A percentile compares a stretch with the other conserved stretches of the same genome.
Evolutionary conservation across 2,797 vertebrate genomes (phyloP).

Genomic region (Streptopelia turtur): DNA sequence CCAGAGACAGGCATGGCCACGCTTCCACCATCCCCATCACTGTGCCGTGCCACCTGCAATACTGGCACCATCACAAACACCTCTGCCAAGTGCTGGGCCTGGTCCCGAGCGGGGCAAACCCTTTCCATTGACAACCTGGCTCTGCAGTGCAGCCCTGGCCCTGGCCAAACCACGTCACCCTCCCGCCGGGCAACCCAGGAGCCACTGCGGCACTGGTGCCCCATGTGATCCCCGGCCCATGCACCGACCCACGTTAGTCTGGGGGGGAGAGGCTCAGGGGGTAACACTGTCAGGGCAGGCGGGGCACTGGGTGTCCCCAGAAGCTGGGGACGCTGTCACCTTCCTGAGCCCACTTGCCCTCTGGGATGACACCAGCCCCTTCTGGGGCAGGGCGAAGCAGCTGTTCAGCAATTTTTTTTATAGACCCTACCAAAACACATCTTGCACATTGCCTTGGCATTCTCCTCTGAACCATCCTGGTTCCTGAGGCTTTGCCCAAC

Average conservation of each 20-base stretch:
- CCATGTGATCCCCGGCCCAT: background rate
- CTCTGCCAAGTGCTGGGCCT: rapidly evolving
- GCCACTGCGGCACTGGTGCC: rapidly evolving
- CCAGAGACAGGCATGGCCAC: rapidly evolving
- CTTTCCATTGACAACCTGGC: background rate
- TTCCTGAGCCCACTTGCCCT: background rate
- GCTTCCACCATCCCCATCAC: rapidly evolving
- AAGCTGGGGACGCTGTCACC: rapidly evolving
- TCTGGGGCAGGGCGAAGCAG: background rate
- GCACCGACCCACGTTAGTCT: conserved; percentile 9
- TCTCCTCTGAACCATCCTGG: background rate
- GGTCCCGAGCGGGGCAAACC: rapidly evolving
- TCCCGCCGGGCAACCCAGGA: rapidly evolving
- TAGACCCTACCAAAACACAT: background rate
- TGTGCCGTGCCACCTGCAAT: rapidly evolving
- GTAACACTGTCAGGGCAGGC: conserved; percentile 58
- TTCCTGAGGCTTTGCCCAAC: background rate
- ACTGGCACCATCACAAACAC: rapidly evolving
- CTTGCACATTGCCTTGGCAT: background rate
- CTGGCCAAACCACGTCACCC: background rate
- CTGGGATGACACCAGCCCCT: background rate
- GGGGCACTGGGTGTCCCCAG: background rate
- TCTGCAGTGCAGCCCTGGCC: background rate
- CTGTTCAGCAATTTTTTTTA: background rate
- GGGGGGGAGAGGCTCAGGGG: background rate